Percentiles rank a stretch among this genome's conserved stretches.
These are phyloP conservation scores for Monochamus saltuarius DNA, from an alignment of 1,140 invertebrate genomes.

Conservation along the genomic window DNA sequence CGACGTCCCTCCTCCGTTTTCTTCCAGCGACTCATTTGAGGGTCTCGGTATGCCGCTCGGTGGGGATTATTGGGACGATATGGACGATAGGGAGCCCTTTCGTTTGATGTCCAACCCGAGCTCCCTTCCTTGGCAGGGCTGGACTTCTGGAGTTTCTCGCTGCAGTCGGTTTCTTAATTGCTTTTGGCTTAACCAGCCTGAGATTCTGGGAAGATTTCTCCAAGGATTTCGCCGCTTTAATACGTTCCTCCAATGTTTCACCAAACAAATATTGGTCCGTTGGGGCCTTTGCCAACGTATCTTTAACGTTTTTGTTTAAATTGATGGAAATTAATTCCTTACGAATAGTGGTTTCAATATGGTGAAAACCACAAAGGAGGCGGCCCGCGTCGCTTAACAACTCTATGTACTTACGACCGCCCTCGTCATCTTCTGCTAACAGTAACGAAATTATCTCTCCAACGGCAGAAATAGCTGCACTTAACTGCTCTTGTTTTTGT, in stretches of 20 bases:
- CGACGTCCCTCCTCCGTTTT: neutral
- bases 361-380: slow-evolving; percentile 18
- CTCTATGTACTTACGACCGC: neutral
- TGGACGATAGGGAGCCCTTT: neutral
- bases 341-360: neutral
- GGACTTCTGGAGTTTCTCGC: slow-evolving; percentile 19
- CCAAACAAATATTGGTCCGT: slow-evolving; percentile 20
- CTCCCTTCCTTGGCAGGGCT: neutral
- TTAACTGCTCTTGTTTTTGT: slow-evolving; percentile 10
- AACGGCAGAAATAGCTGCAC: slow-evolving; percentile 1
- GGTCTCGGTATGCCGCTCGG: neutral
- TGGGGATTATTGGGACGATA: neutral
- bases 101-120: neutral
- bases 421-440: slow-evolving; percentile 4
- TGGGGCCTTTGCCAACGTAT: slow-evolving; percentile 3
- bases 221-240: slow-evolving; percentile 17
- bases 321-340: slow-evolving; percentile 16
- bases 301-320: slow-evolving; percentile 17
- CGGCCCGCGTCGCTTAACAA: slow-evolving; percentile 10
- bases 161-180: neutral
- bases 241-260: slow-evolving; percentile 10
- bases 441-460: slow-evolving; percentile 7
- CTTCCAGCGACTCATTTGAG: neutral
- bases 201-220: slow-evolving; percentile 8
- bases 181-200: neutral